phyloP scores from a whole-genome alignment of 2,113 vertebrate genomes.

The Syrmaticus mikado region DNA sequence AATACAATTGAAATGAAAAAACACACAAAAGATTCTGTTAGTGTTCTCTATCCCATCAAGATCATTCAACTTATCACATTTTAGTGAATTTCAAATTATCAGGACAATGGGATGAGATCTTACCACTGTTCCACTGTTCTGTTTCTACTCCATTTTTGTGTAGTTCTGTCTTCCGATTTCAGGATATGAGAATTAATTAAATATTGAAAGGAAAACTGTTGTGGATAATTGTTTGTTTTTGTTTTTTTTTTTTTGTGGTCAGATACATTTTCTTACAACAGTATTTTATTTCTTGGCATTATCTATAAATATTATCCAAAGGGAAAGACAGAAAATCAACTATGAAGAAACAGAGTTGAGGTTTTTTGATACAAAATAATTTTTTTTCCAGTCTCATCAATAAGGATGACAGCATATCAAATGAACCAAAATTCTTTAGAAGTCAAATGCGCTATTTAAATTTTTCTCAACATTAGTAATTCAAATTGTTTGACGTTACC shows the following conservation, averaged over 20 bases:
- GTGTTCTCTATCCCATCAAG: not conserved
- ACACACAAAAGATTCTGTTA: not conserved
- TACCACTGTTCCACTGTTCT: not conserved
- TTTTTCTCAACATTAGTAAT: conserved; percentile 62
- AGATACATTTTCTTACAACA: not conserved
- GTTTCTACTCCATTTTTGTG: not conserved
- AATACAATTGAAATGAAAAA: not conserved
- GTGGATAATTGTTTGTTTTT: not conserved
- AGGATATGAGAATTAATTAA: not conserved
- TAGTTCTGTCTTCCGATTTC: not conserved
- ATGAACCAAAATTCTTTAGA: conserved; percentile 6
- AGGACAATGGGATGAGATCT: not conserved
- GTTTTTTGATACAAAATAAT: not conserved
- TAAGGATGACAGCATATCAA: not conserved
- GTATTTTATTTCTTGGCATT: not conserved
- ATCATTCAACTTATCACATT: not conserved
- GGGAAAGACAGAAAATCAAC: not conserved
- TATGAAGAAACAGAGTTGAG: not conserved
- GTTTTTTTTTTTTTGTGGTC: not conserved
- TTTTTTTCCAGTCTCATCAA: not conserved
- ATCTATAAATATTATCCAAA: not conserved
- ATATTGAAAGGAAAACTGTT: not conserved
- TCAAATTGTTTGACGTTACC: conserved; percentile 63
- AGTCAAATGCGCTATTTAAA: conserved; percentile 26
- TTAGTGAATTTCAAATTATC: not conserved